Evolutionary conservation across 2,888 invertebrate species (phyloP).

Genomic region (Drosophila testacea): DNA sequence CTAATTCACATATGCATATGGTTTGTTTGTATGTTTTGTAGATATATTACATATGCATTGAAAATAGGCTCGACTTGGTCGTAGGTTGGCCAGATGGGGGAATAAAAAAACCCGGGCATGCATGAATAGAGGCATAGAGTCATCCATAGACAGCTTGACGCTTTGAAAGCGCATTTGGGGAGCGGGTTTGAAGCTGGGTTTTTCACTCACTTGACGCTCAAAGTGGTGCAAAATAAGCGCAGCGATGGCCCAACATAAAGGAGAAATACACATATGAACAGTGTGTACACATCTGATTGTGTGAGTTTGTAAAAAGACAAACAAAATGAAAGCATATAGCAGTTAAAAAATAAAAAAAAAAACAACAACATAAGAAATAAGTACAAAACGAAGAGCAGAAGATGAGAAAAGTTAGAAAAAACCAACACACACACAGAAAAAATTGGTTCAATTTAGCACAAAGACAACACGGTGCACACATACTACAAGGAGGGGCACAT

Average conservation of each 20-base stretch:
- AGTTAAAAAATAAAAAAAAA: slow-evolving; percentile 37
- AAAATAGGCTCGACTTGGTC: slow-evolving; percentile 37
- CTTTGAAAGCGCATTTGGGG: slow-evolving; percentile 67
- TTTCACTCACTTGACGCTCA: slow-evolving; percentile 78
- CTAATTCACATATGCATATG: slow-evolving; percentile 32
- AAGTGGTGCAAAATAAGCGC: slow-evolving; percentile 75
- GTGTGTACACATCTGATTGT: slow-evolving; percentile 32
- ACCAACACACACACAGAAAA: slow-evolving; percentile 52
- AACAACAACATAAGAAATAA: slow-evolving; percentile 24
- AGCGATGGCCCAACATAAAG: slow-evolving; percentile 48
- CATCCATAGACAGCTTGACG: slow-evolving; percentile 49
- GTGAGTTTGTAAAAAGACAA: slow-evolving; percentile 56
- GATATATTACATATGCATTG: slow-evolving; percentile 27
- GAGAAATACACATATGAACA: slow-evolving; percentile 32
- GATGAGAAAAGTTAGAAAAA: slow-evolving; percentile 46
- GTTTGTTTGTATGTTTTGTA: slow-evolving; percentile 3
- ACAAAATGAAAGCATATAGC: slow-evolving; percentile 69
- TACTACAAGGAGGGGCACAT: slow-evolving; percentile 7
- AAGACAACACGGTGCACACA: slow-evolving; percentile 62
- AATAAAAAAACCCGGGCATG: slow-evolving; percentile 34
- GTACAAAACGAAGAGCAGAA: slow-evolving; percentile 10
- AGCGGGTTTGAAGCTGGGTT: slow-evolving; percentile 51
- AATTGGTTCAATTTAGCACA: slow-evolving; percentile 79
- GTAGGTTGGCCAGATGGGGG: slow-evolving; percentile 9
- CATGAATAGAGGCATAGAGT: slow-evolving; percentile 50